These are phyloP conservation scores for Luffia ferchaultella DNA, from an alignment of 2,888 invertebrate species.

Conservation along the genomic window DNA sequence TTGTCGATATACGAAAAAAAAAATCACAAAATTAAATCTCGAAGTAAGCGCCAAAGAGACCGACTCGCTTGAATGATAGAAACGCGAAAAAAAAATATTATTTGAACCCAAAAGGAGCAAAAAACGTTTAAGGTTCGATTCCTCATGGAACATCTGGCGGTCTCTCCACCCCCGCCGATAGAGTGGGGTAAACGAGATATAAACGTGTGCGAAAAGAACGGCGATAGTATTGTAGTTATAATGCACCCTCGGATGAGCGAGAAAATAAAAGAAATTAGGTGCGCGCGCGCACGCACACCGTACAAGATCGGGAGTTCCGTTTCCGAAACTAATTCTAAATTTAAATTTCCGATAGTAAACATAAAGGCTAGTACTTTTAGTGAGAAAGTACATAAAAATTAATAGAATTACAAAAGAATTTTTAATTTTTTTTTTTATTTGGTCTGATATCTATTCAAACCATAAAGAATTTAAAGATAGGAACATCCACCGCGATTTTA, in stretches of 20 bases:
- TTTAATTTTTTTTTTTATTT: background rate
- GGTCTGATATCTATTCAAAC: too few relatives aligned
- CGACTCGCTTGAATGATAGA: too few relatives aligned
- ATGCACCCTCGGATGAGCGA: conserved; percentile 23
- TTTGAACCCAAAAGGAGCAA: conserved; percentile 22
- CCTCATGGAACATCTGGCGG: conserved; percentile 37
- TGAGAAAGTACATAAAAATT: background rate
- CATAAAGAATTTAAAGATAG: too few relatives aligned
- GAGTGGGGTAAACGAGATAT: conserved; percentile 20
- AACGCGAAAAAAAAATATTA: conserved; percentile 19
- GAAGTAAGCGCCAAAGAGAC: too few relatives aligned
- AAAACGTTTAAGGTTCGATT: conserved; percentile 13
- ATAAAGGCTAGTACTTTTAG: background rate
- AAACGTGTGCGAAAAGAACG: conserved; percentile 15
- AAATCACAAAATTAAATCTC: too few relatives aligned
- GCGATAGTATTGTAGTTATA: conserved; percentile 13
- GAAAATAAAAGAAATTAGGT: conserved; percentile 24
- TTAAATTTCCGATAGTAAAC: conserved; percentile 8
- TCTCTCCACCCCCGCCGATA: conserved; percentile 14
- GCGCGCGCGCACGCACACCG: conserved; percentile 25
- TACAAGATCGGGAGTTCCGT: conserved; percentile 25
- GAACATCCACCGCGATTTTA: too few relatives aligned
- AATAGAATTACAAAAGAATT: background rate
- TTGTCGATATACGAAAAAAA: too few relatives aligned
- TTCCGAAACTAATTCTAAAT: conserved; percentile 25